phyloP scores from a whole-genome alignment of 2,113 vertebrate genomes.

The Burhinus oedicnemus region DNA sequence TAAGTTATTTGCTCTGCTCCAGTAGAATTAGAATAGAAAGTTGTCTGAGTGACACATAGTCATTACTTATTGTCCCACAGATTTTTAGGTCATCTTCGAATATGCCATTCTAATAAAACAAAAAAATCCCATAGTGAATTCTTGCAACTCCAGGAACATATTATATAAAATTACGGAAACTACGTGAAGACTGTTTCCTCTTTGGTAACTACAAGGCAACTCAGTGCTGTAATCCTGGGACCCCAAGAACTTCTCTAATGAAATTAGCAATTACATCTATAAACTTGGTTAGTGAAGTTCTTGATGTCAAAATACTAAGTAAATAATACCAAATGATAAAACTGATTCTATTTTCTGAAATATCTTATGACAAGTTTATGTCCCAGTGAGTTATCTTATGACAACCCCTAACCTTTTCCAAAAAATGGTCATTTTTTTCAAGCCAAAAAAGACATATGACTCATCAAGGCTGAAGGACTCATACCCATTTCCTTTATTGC shows the following conservation, averaged over 20 bases:
- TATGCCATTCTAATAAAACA: neutral
- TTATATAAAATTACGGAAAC: neutral
- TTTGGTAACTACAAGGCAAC: neutral
- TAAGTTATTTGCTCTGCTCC: neutral
- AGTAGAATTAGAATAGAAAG: neutral
- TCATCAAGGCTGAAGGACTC: neutral
- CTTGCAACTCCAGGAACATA: rapidly evolving
- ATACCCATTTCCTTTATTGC: neutral
- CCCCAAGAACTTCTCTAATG: neutral
- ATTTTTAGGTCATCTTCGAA: neutral
- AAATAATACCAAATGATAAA: neutral
- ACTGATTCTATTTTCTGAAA: neutral
- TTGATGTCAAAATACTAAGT: neutral
- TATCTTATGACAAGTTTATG: neutral
- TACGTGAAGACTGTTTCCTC: neutral
- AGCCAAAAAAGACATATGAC: neutral
- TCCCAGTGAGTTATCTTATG: neutral
- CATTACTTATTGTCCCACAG: neutral
- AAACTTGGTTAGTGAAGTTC: neutral
- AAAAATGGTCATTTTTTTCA: neutral
- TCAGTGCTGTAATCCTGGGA: neutral
- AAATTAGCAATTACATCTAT: neutral
- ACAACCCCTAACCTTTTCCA: neutral
- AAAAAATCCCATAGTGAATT: neutral
- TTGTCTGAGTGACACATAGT: neutral